Evolutionary conservation across 2,797 vertebrate species (phyloP).

Genomic region (Pteronotus mesoamericanus): DNA sequence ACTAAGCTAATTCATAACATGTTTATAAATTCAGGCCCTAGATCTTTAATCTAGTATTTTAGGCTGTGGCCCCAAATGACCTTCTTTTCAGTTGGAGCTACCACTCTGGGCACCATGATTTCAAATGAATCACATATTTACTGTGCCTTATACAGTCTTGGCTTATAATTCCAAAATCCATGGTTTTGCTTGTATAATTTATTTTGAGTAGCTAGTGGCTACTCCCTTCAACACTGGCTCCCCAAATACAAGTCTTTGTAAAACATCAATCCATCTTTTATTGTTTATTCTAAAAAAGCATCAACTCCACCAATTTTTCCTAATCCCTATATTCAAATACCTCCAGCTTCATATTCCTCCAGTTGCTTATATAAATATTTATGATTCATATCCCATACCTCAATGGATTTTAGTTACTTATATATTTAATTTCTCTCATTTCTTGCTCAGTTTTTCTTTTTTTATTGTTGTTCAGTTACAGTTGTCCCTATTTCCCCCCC

Average conservation of each 20-base stretch:
- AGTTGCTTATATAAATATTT: neutral
- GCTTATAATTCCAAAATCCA: neutral
- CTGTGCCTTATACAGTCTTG: neutral
- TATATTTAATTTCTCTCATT: neutral
- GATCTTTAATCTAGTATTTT: neutral
- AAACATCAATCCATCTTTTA: neutral
- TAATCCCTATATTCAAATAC: neutral
- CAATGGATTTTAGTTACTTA: neutral
- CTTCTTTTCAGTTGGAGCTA: neutral
- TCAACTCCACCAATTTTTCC: neutral
- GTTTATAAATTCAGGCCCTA: neutral
- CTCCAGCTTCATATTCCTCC: neutral
- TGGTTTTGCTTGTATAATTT: neutral
- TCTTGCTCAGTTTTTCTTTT: neutral
- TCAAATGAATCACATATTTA: neutral
- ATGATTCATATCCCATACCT: neutral
- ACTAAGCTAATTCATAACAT: neutral
- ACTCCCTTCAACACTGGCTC: neutral
- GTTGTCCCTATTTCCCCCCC: no score
- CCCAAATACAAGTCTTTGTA: neutral
- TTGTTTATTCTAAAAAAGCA: neutral
- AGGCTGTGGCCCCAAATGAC: neutral
- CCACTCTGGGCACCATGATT: neutral
- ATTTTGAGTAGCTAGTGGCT: neutral
- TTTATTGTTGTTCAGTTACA: no score